Base-by-base conservation (phyloP, 2,113 vertebrate species). In the Phocoena phocoena region DNA sequence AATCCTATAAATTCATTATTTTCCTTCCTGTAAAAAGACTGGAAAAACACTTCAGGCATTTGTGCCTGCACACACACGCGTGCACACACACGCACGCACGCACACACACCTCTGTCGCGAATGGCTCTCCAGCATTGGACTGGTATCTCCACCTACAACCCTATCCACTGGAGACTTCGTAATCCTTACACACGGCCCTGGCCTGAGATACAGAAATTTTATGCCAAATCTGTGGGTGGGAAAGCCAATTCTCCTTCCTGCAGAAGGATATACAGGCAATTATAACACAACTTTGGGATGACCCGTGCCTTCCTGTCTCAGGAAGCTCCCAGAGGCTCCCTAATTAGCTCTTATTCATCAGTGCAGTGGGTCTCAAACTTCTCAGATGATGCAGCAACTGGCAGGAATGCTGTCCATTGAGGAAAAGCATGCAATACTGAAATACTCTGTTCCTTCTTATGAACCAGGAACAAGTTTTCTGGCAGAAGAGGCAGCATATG, bases 231-330 rank as follows among this genome's bases (percentile, higher is more conserved):
- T 58, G 93, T 94, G 97, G 96, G 92, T 1, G 65, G 95, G 71
- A 96, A 94, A 95, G 71, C 84, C 85, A 95, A 90, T 63, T 73
- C 92, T 88, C 88, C 95, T 97, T 97, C 95, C 96, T 84, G 81
- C 71, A 91, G 84, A 70, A 97, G 93, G 93, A 97, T 50, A 38
- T 23, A 47, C 58, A 90, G 80, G 87, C 81, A 60, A 94, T 79
- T 44, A 77, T 77, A 79, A 53, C 6, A 73, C 55, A 28, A 5
- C 89, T 11, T n/a, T 23, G 47, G 76, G 70, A 76, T 31, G 77
- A 17, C 92, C 74, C 4, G 4, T 7, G 85, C 53, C 89, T 97
- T 97, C 95, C 92, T 81, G 95, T 28, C 85, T 77, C 77, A 70
- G 95, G 95, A 97, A 93, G 92, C 96, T 81, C 47, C 77, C 38